Conservation (phyloP, 1,140 invertebrate species). For the Centruroides sculpturatus region DNA sequence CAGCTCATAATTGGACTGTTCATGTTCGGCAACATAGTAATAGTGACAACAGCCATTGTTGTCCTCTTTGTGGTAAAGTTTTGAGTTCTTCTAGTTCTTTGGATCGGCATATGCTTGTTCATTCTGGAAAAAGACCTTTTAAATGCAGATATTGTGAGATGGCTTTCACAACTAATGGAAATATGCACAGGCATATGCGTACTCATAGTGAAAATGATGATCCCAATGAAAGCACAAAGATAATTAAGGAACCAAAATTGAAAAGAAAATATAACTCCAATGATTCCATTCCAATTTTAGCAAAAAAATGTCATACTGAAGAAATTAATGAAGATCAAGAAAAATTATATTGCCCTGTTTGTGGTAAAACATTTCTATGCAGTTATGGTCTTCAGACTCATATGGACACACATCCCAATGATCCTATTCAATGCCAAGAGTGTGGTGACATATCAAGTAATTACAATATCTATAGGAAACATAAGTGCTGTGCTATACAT, state of each 20-base stretch:
- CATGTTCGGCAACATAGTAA: slow-evolving; percentile 52
- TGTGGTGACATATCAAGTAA: slow-evolving; percentile 55
- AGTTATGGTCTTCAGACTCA: slow-evolving; percentile 45
- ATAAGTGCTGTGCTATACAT: slow-evolving; percentile 8
- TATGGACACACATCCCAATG: slow-evolving; percentile 50
- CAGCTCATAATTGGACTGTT: slow-evolving; percentile 48
- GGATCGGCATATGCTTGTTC: slow-evolving; percentile 56
- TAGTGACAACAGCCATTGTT: slow-evolving; percentile 32
- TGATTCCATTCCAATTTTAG: no score
- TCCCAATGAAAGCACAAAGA: neutral
- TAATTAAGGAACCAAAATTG: neutral
- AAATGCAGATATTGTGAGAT: slow-evolving; percentile 61
- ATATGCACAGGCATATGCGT: slow-evolving; percentile 70
- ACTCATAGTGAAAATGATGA: slow-evolving; percentile 37
- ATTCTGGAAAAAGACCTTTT: slow-evolving; percentile 57
- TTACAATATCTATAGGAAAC: slow-evolving; percentile 23
- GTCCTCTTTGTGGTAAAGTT: slow-evolving; percentile 36
- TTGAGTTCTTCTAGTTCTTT: slow-evolving; percentile 61
- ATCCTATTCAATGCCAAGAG: slow-evolving; percentile 47
- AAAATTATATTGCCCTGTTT: slow-evolving; percentile 23
- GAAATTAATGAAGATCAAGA: slow-evolving; percentile 1
- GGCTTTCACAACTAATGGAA: slow-evolving; percentile 74
- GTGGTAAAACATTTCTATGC: slow-evolving; percentile 43
- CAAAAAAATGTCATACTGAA: no score
- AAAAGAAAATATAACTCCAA: neutral